A percentile compares a stretch with the other conserved stretches of the same genome.
These are phyloP conservation scores for Kryptopterus vitreolus DNA, from an alignment of 2,797 vertebrate species.

Conservation along the genomic window DNA sequence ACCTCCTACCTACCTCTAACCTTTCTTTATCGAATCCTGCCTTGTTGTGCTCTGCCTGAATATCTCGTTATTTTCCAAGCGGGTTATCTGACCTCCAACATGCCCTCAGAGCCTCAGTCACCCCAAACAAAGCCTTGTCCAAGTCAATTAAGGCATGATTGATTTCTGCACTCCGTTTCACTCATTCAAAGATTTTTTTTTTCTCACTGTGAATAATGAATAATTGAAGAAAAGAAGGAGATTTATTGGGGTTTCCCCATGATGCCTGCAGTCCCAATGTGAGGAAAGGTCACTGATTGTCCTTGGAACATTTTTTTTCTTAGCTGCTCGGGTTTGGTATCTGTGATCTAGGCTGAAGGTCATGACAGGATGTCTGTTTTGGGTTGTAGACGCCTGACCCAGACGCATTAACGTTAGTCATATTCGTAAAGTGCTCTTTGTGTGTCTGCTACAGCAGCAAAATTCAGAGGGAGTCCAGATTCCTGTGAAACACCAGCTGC, in stretches of 20 bases:
- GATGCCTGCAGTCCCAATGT: conserved; percentile 23
- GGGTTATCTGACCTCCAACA: conserved; percentile 42
- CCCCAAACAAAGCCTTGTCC: conserved; percentile 71
- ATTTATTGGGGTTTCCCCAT: conserved; percentile 52
- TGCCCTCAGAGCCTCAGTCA: conserved; percentile 32
- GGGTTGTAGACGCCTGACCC: neutral
- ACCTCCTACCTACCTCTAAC: neutral
- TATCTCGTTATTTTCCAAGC: neutral
- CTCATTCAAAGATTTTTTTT: conserved; percentile 55
- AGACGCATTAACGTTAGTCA: neutral
- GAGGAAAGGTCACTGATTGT: conserved; percentile 63
- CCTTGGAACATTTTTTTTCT: conserved; percentile 42
- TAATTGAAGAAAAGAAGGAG: conserved; percentile 63
- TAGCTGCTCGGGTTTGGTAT: conserved; percentile 24
- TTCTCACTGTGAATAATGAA: conserved; percentile 66
- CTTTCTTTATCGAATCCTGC: neutral
- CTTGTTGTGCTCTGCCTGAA: neutral
- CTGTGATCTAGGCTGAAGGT: conserved; percentile 32
- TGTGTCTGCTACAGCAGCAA: conserved; percentile 67
- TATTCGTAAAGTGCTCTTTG: neutral
- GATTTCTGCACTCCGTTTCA: conserved; percentile 71
- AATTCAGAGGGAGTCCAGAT: conserved; percentile 72
- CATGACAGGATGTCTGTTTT: conserved; percentile 11
- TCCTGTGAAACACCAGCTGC: conserved; percentile 86
- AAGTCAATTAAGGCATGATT: conserved; percentile 77